Base-by-base conservation (phyloP, 2,113 vertebrate species). In the Odontesthes bonariensis region DNA sequence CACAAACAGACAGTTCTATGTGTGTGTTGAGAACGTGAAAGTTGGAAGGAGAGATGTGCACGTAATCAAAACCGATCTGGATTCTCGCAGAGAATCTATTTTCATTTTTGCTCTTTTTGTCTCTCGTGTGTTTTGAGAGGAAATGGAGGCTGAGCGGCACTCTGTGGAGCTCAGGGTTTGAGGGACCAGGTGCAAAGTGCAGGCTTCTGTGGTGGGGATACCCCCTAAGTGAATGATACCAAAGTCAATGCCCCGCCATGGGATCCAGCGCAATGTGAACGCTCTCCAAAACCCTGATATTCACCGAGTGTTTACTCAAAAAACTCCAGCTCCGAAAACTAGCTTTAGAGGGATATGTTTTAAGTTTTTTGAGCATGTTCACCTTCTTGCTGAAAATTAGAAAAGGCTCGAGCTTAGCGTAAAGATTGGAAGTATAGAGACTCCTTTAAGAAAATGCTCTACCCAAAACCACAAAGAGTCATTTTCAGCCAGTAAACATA, bases 181-280 rank as follows among this genome's bases (percentile, higher is more conserved):
- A 82, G 77, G 84, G 87, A 63, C 35, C 4, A 9, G 71, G 62
- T 79, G 35, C 66, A 51, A 71, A 61, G 77, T 73, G 85, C 42
- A 11, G 59, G 33, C 81, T 83, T 79, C 78, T 74, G 71, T 70
- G 78, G 85, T 42, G 75, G 86, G 85, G 91, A 90, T 91, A 86
- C 88, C 90, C 85, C 84, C 86, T 61, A 71, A 87, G 89, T 91
- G 92, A 93, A 94, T 91, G 92, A 95, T 94, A 94, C 94, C 93
- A 93, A 94, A 94, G 92, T 90, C 70, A 89, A 93, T 86, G 91
- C 91, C 84, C 81, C 53, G 70, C 85, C 76, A 38, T 31, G 62
- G 60, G 92, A 86, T 76, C 71, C 44, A 42, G 83, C 70, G 35
- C 53, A 0, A 70, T 53, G n/a, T 42, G 55, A 75, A 77, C 46